Percentiles rank a stretch among this genome's conserved stretches.
Evolutionary conservation across 2,888 invertebrate genomes (phyloP).

Genomic region (Cerceris ruficornis): DNA sequence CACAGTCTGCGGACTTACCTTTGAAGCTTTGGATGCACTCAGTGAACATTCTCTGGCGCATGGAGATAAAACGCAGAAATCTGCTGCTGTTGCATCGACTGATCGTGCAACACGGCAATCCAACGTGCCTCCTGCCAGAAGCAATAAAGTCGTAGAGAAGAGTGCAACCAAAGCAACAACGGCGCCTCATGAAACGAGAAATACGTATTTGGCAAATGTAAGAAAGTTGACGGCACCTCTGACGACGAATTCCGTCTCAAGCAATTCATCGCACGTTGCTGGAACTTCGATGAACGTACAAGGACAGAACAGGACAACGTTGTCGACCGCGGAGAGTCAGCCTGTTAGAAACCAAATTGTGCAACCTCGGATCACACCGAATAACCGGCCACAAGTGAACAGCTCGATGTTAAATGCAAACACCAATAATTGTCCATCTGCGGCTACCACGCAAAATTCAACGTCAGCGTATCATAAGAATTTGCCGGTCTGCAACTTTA

Average conservation of each 20-base stretch:
- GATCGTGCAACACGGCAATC: background rate
- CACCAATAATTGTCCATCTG: background rate
- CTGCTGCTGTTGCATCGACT: background rate
- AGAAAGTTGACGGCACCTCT: too few relatives aligned
- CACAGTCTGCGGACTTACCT: constrained; percentile 34
- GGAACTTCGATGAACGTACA: too few relatives aligned
- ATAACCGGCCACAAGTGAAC: background rate
- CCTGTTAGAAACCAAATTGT: too few relatives aligned
- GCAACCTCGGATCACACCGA: too few relatives aligned
- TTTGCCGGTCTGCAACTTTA: constrained; percentile 24
- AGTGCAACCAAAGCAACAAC: too few relatives aligned
- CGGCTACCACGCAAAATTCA: background rate
- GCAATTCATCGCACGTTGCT: too few relatives aligned
- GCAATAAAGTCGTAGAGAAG: too few relatives aligned
- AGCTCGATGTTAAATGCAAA: background rate
- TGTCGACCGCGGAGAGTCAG: too few relatives aligned
- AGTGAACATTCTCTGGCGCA: constrained; percentile 3
- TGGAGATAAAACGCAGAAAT: background rate
- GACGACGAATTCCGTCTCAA: too few relatives aligned
- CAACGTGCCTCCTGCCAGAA: background rate
- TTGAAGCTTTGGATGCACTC: constrained; percentile 21
- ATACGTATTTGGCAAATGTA: too few relatives aligned
- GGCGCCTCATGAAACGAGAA: too few relatives aligned
- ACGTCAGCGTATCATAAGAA: constrained; percentile 33
- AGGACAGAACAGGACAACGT: too few relatives aligned